A percentile compares a stretch with the other conserved stretches of the same genome.
Evolutionary conservation across 2,888 invertebrate genomes (phyloP).

Genomic region (Archips crataeganus): DNA sequence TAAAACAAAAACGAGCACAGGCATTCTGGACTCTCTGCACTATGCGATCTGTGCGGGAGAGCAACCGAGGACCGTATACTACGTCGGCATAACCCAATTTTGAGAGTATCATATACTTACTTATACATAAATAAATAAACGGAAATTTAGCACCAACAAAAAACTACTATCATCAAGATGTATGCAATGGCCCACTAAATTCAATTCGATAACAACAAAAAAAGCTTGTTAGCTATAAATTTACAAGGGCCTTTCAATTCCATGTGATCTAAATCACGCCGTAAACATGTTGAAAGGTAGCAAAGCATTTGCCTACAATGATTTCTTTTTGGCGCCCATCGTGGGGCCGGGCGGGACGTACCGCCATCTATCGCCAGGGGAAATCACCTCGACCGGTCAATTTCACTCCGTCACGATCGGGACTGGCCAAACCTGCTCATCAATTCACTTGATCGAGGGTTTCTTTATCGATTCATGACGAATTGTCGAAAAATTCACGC

Average conservation of each 20-base stretch:
- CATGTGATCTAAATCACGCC: constrained; percentile 19
- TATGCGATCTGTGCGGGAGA: too few relatives aligned
- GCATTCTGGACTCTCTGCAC: too few relatives aligned
- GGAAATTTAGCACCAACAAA: background rate
- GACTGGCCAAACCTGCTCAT: constrained; percentile 38
- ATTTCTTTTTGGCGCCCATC: constrained; percentile 52
- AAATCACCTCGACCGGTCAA: constrained; percentile 60
- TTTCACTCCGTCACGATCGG: constrained; percentile 48
- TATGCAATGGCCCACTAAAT: background rate
- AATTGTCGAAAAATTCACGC: constrained; percentile 22
- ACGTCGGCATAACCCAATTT: too few relatives aligned
- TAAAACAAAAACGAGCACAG: too few relatives aligned
- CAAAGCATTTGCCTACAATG: constrained; percentile 36
- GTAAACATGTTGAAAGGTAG: constrained; percentile 19
- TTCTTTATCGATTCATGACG: constrained; percentile 35
- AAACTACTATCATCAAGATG: background rate
- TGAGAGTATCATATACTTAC: too few relatives aligned
- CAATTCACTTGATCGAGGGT: constrained; percentile 42
- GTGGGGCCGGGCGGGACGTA: constrained; percentile 46
- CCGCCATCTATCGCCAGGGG: constrained; percentile 57
- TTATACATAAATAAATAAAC: background rate
- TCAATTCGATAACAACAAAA: background rate
- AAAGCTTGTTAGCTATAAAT: background rate
- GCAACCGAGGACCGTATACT: too few relatives aligned
- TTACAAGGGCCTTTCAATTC: background rate